Evolutionary conservation across 2,888 invertebrate genomes (phyloP).

Genomic region (Yponomeuta plumbellus): DNA sequence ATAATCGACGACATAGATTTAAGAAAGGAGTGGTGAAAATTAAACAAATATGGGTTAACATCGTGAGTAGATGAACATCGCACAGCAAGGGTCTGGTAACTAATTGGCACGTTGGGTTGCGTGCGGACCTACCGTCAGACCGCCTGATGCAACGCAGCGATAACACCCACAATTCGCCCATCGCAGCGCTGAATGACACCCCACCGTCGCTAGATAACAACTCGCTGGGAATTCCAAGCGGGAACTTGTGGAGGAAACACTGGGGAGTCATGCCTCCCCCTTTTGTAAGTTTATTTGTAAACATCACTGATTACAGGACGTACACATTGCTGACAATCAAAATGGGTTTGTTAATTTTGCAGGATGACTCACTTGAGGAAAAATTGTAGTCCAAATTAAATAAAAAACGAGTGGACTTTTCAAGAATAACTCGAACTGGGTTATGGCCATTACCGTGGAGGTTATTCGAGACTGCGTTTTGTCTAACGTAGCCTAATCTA

Average conservation of each 20-base stretch:
- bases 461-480: background rate
- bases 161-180: slow-evolving; percentile 37
- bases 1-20: no score
- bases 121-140: slow-evolving; percentile 84
- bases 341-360: no score
- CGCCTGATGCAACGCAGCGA: slow-evolving; percentile 33
- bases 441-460: no score
- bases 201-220: slow-evolving; percentile 41
- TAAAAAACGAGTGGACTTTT: no score
- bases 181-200: slow-evolving; percentile 48
- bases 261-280: background rate
- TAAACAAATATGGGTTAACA: background rate
- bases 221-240: slow-evolving; percentile 31
- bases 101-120: slow-evolving; percentile 79
- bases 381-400: background rate
- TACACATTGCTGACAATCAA: no score
- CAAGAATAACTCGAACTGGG: no score
- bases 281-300: background rate
- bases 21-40: background rate
- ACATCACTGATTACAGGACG: no score
- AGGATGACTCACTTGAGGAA: background rate
- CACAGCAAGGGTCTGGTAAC: slow-evolving; percentile 21
- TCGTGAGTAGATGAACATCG: background rate
- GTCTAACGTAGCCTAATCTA: background rate
- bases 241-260: background rate